Evolutionary conservation across 2,113 vertebrate species (phyloP).

Genomic region (Panthera tigris): DNA sequence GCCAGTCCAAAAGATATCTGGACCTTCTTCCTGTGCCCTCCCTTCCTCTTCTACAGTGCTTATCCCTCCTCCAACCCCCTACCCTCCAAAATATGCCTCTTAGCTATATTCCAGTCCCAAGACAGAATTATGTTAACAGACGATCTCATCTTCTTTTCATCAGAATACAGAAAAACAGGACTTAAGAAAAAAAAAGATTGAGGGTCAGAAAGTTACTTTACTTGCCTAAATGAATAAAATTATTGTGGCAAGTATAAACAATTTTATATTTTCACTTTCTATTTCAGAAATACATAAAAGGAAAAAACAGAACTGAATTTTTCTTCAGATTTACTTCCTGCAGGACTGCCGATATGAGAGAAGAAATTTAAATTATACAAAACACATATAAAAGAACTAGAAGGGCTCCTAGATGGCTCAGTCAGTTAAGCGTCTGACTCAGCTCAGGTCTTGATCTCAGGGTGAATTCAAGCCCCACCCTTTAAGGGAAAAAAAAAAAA

Average conservation of each 20-base stretch:
- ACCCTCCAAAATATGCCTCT: neutral
- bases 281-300: constrained; percentile 35
- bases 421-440: too few species aligned
- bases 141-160: neutral
- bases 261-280: constrained; percentile 44
- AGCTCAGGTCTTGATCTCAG: too few species aligned
- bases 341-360: neutral
- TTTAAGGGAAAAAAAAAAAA: neutral
- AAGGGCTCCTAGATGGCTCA: neutral
- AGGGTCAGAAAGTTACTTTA: neutral
- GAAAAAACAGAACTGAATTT: neutral
- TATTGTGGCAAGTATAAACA: constrained; percentile 6
- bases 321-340: constrained; percentile 23
- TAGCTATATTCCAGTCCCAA: neutral
- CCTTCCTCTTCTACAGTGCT: neutral
- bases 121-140: constrained; percentile 4
- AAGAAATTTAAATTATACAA: constrained; percentile 21
- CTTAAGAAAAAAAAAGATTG: neutral
- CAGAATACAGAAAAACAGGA: neutral
- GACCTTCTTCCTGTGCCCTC: neutral
- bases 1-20: neutral
- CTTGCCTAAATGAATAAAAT: constrained; percentile 9
- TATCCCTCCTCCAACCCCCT: neutral
- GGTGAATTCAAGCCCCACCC: too few species aligned
- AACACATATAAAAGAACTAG: constrained; percentile 28